Base-by-base conservation (phyloP, 2,797 vertebrate genomes). In the Sparidentex hasta region DNA sequence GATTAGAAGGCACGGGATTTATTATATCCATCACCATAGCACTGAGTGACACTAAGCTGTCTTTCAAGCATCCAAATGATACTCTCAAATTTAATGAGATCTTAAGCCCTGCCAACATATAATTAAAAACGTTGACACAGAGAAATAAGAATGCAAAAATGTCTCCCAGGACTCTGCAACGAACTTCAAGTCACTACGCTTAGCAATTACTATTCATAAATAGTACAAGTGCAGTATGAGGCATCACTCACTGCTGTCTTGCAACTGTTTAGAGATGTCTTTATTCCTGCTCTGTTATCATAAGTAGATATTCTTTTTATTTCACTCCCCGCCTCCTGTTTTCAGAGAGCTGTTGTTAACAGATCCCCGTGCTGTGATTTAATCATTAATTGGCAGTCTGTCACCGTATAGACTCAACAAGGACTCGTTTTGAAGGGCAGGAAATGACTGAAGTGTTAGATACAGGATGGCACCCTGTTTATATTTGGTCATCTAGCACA, bases 71-170 rank as follows among this genome's bases (percentile, higher is more conserved):
- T 93, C 90, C 93, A 94, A 93, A 94, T 93, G 87, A 94, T 95
- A 93, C 87, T 87, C 88, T 90, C 90, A 90, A 90, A 91, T 95
- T 95, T 95, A 95, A 95, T 95, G 93, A 94, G 91, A 93, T 94
- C 93, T 91, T 95, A 95, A 96, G 94, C 94, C 88, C 87, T 94
- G 92, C 92, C 93, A 94, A 95, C 94, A 93, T 94, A 95, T 95
- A 95, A 96, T 95, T 95, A 95, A 95, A 95, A 95, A 94, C 79
- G 65, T 85, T 94, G 94, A 94, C 92, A 90, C 71, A 61, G 86
- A 82, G 90, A 82, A 87, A 93, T 88, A 94, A 93, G 90, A 94
- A 93, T 92, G 92, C 86, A 86, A 86, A 89, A 87, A 81, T 83
- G 87, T 86, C 87, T 83, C 74, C 50, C 46, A 78, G 76, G 80